These are phyloP conservation scores for Sipha flava DNA, from an alignment of 1,140 invertebrate genomes.

Conservation along the genomic window DNA sequence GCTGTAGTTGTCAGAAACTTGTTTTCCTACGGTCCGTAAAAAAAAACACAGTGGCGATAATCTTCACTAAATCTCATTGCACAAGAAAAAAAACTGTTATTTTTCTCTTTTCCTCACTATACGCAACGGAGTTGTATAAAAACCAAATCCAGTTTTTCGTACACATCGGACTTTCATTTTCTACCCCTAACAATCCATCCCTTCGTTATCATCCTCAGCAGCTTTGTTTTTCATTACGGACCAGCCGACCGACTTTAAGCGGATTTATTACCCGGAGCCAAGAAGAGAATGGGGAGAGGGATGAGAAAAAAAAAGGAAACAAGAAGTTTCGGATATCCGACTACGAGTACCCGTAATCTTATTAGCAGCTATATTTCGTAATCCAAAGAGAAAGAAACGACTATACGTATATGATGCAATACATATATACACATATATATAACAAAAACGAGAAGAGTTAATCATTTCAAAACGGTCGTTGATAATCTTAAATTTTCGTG, in stretches of 20 bases:
- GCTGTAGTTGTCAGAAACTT: neutral
- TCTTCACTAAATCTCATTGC: constrained; percentile 4
- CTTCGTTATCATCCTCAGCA: constrained; percentile 20
- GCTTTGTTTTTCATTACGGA: constrained; percentile 31
- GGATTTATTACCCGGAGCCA: constrained; percentile 29
- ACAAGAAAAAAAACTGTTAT: neutral
- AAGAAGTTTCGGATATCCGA: constrained; percentile 31
- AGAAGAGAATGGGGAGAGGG: neutral
- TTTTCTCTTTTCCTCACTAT: neutral
- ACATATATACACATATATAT: neutral
- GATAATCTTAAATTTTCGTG: neutral
- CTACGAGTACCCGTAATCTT: constrained; percentile 18
- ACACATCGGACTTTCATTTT: constrained; percentile 22
- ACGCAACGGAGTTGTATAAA: neutral
- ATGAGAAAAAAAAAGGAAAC: neutral
- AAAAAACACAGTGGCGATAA: constrained; percentile 16
- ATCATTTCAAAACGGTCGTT: neutral
- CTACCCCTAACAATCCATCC: constrained; percentile 1
- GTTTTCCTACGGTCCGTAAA: neutral
- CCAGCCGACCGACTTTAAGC: constrained; percentile 23
- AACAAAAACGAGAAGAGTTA: neutral
- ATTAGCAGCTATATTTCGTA: constrained; percentile 31
- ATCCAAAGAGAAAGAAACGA: constrained; percentile 13
- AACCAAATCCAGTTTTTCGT: constrained; percentile 18
- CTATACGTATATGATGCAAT: neutral